Percentiles rank a stretch among this genome's conserved stretches.
phyloP scores from a whole-genome alignment of 2,113 vertebrate species.

The Grallaria varia region DNA sequence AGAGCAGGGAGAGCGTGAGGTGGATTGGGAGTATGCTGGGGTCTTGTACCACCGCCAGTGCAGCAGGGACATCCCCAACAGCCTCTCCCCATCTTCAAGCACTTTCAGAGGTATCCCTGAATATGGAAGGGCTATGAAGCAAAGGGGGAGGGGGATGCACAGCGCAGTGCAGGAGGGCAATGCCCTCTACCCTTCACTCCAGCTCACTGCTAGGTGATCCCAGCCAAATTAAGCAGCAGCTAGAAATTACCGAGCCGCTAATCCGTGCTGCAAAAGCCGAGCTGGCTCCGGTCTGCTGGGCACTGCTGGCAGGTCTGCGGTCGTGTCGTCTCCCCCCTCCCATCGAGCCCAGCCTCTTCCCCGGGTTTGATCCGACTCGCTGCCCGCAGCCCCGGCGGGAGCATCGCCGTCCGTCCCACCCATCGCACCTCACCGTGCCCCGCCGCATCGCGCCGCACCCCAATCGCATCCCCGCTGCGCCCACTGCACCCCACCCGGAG shows the following conservation, averaged over 20 bases:
- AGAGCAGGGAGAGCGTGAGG: background rate
- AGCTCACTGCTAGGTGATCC: slow-evolving; percentile 11
- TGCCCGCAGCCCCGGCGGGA: background rate
- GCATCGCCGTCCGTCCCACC: background rate
- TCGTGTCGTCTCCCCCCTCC: background rate
- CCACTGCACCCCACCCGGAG: background rate
- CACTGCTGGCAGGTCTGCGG: background rate
- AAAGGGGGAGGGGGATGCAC: background rate
- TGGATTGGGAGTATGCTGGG: background rate
- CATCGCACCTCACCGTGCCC: background rate
- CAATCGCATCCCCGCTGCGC: background rate
- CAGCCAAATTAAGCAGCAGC: slow-evolving; percentile 36
- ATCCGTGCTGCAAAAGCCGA: slow-evolving; percentile 9
- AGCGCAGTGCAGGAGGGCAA: background rate
- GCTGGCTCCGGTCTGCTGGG: background rate
- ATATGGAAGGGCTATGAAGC: background rate
- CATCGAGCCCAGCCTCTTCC: background rate
- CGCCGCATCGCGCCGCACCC: background rate
- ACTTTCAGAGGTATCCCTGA: background rate
- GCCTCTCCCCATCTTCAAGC: background rate
- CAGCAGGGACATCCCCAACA: background rate
- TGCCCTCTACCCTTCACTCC: background rate
- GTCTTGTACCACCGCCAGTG: rapidly evolving
- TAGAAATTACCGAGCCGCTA: background rate
- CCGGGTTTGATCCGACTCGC: background rate